Conservation (phyloP, 2,888 invertebrate genomes). For the Brassicogethes aeneus region DNA sequence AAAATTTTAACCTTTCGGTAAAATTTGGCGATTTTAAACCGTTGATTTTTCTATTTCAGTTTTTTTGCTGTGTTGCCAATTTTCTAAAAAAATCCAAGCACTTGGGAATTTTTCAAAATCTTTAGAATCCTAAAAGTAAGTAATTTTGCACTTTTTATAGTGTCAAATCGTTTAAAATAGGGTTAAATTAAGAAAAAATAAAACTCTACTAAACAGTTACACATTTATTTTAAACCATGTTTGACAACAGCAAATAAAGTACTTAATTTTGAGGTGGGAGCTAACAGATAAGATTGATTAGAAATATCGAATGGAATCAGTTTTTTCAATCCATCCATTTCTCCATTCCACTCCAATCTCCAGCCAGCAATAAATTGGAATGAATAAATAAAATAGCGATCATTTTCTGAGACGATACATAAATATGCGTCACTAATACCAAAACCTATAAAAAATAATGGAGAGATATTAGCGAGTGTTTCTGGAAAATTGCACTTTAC, state of each 20-base stretch:
- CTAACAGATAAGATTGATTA: constrained; percentile 29
- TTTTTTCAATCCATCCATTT: constrained; percentile 30
- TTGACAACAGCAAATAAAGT: constrained; percentile 29
- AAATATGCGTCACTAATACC: constrained; percentile 33
- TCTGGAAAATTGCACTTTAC: too few species aligned
- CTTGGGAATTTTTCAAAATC: too few species aligned
- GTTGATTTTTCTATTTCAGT: too few species aligned
- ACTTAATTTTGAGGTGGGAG: constrained; percentile 27
- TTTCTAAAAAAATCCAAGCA: too few species aligned
- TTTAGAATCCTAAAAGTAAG: too few species aligned
- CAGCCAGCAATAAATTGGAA: constrained; percentile 34
- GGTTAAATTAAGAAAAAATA: background rate
- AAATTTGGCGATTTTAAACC: too few species aligned
- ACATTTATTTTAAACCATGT: constrained; percentile 24
- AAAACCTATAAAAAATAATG: constrained; percentile 23
- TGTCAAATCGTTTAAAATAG: too few species aligned
- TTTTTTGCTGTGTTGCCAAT: too few species aligned
- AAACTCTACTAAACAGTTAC: background rate
- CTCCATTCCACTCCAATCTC: constrained; percentile 30
- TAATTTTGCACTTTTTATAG: too few species aligned
- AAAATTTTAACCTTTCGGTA: too few species aligned
- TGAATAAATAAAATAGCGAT: constrained; percentile 31
- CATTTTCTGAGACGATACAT: constrained; percentile 27
- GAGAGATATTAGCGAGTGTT: background rate
- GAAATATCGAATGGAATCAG: constrained; percentile 32